These are phyloP conservation scores for Peucedramus taeniatus DNA, from an alignment of 2,113 vertebrate genomes.

Conservation along the genomic window DNA sequence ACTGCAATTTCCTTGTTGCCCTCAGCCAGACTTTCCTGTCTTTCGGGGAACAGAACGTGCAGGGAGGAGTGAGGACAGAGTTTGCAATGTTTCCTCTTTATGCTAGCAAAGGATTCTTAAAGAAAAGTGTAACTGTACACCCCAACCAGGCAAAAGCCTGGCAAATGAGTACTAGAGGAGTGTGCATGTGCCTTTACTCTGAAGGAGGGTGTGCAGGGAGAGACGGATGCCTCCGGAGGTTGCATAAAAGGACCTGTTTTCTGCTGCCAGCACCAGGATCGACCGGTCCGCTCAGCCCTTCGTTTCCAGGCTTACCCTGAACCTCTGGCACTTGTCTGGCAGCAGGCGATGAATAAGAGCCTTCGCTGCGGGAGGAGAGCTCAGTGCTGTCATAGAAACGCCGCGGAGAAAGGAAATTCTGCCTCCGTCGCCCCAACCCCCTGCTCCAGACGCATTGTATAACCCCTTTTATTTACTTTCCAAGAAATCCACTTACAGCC, in stretches of 20 bases:
- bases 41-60: background rate
- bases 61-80: background rate
- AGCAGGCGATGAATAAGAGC: background rate
- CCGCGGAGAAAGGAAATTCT: background rate
- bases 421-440: background rate
- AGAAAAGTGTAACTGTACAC: background rate
- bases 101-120: background rate
- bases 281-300: background rate
- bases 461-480: slow-evolving; percentile 23
- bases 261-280: background rate
- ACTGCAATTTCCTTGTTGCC: background rate
- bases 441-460: slow-evolving; percentile 3
- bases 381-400: slow-evolving; percentile 45
- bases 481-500: slow-evolving; percentile 21
- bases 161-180: background rate
- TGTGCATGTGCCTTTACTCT: rapidly evolving
- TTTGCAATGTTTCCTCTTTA: background rate
- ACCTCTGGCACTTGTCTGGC: background rate
- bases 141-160: background rate
- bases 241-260: background rate
- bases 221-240: background rate
- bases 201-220: background rate
- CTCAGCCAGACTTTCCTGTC: background rate
- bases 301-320: background rate
- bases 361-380: background rate